Evolutionary conservation across 2,113 vertebrate genomes (phyloP).

Genomic region (Labeo rohita): DNA sequence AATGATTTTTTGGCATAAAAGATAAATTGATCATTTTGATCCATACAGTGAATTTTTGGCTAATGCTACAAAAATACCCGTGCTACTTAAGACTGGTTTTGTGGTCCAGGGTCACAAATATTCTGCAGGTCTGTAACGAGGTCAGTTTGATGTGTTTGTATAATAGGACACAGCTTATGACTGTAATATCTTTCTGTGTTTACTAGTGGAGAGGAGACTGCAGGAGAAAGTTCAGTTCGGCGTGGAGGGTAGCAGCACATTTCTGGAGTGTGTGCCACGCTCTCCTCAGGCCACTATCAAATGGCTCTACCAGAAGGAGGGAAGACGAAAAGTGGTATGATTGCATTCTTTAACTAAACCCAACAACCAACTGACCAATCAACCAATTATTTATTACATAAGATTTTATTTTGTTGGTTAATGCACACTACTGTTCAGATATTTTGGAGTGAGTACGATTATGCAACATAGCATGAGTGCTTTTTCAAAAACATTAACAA

Average conservation of each 20-base stretch:
- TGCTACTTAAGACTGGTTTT: no score
- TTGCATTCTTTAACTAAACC: not conserved
- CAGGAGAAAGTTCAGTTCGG: slow-evolving; percentile 83
- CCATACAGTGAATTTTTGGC: no score
- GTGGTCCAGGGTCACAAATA: not conserved
- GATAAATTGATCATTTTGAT: no score
- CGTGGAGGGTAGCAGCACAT: slow-evolving; percentile 83
- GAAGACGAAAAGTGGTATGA: slow-evolving; percentile 79
- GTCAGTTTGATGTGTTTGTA: not conserved
- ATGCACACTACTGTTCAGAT: not conserved
- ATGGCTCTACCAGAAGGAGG: slow-evolving; percentile 82
- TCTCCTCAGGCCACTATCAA: slow-evolving; percentile 81
- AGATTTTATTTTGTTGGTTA: not conserved
- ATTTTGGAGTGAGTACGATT: not conserved
- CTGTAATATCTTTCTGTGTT: not conserved
- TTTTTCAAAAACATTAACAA: not conserved
- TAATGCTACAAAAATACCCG: no score
- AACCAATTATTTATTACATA: not conserved
- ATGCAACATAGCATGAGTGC: not conserved
- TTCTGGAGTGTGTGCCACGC: slow-evolving; percentile 83
- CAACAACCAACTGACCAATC: not conserved
- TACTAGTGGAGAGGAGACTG: slow-evolving; percentile 77
- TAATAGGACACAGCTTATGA: not conserved
- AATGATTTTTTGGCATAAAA: no score
- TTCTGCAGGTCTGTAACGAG: not conserved